These are phyloP conservation scores for Eleutherodactylus coqui DNA, from an alignment of 2,797 vertebrate species.

Conservation along the genomic window DNA sequence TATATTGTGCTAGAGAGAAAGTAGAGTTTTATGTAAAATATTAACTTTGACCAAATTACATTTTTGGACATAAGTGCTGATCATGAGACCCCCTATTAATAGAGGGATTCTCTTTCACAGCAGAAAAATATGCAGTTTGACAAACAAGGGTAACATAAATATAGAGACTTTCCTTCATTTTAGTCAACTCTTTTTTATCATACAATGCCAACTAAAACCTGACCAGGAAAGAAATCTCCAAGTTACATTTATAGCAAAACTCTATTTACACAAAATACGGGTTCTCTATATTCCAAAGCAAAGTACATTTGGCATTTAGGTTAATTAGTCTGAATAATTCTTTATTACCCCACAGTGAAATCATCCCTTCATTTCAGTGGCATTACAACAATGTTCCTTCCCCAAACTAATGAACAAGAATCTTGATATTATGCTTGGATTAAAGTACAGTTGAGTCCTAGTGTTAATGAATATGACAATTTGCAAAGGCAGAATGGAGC, in stretches of 20 bases:
- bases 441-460: not conserved
- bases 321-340: not conserved
- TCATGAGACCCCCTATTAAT: not conserved
- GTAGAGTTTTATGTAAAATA: not conserved
- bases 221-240: not conserved
- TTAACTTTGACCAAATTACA: not conserved
- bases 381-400: not conserved
- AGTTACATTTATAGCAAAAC: slow-evolving; percentile 4
- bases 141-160: slow-evolving; percentile 14
- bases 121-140: not conserved
- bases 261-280: slow-evolving; percentile 21
- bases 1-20: slow-evolving; percentile 43
- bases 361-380: not conserved
- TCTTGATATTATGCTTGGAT: not conserved
- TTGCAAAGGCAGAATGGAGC: not conserved
- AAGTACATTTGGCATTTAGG: slow-evolving; percentile 1
- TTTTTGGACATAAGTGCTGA: not conserved
- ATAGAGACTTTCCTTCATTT: slow-evolving; percentile 37
- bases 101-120: not conserved
- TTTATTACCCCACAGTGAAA: not conserved
- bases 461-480: not conserved
- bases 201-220: slow-evolving; percentile 2
- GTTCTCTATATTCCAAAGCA: not conserved
- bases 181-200: not conserved
- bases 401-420: not conserved